These are phyloP conservation scores for Macrocentrus cingulum DNA, from an alignment of 1,140 invertebrate genomes.

Conservation along the genomic window DNA sequence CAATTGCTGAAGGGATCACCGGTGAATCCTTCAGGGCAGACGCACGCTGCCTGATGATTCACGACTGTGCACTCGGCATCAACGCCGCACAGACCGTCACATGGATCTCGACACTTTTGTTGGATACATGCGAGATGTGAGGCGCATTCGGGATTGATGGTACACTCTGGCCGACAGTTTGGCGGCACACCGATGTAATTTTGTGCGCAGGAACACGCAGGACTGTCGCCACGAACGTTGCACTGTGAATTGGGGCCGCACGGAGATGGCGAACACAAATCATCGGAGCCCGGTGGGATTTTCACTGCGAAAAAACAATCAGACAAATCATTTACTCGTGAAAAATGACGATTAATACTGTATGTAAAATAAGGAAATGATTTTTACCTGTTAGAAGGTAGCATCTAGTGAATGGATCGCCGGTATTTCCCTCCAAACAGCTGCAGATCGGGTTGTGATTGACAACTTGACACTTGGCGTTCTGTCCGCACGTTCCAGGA, in stretches of 20 bases:
- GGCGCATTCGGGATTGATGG: slow-evolving; percentile 63
- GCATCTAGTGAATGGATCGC: slow-evolving; percentile 77
- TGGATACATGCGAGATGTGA: slow-evolving; percentile 59
- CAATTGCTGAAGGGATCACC: slow-evolving; percentile 66
- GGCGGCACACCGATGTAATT: slow-evolving; percentile 64
- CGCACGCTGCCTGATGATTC: slow-evolving; percentile 62
- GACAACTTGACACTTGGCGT: slow-evolving; percentile 69
- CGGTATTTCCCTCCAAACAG: slow-evolving; percentile 70
- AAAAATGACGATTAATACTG: slow-evolving; percentile 4
- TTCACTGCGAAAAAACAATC: slow-evolving; percentile 33
- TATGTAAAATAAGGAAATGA: slow-evolving; percentile 12
- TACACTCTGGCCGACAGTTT: slow-evolving; percentile 64
- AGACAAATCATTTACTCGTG: neutral
- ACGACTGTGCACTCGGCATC: slow-evolving; percentile 59
- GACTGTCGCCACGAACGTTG: slow-evolving; percentile 56
- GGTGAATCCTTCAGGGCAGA: slow-evolving; percentile 58
- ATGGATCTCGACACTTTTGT: slow-evolving; percentile 59
- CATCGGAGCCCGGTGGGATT: slow-evolving; percentile 43
- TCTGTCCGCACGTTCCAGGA: slow-evolving; percentile 70
- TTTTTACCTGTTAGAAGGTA: slow-evolving; percentile 64
- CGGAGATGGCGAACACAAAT: slow-evolving; percentile 66
- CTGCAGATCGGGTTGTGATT: slow-evolving; percentile 72
- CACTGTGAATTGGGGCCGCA: slow-evolving; percentile 66
- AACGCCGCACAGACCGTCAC: slow-evolving; percentile 60
- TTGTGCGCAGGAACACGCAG: slow-evolving; percentile 59